Percentiles rank a stretch among this genome's conserved stretches.
Evolutionary conservation across 2,888 invertebrate species (phyloP).

Genomic region (Petrophora chlorosata): DNA sequence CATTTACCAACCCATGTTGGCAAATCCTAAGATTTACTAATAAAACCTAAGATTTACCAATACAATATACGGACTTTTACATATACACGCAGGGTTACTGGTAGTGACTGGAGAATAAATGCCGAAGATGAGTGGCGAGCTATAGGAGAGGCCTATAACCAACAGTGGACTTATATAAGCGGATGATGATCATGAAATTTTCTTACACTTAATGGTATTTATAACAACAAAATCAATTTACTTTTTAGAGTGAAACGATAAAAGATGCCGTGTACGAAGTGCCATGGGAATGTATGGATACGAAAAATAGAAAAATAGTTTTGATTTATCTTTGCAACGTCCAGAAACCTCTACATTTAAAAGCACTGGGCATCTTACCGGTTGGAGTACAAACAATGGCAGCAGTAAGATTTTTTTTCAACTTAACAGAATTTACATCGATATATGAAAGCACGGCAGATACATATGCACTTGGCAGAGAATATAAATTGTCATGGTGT

Average conservation of each 20-base stretch:
- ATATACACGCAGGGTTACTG: too few relatives aligned
- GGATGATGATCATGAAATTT: not conserved
- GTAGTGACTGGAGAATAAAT: too few relatives aligned
- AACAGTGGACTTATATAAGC: not conserved
- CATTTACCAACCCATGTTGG: too few relatives aligned
- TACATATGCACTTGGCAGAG: too few relatives aligned
- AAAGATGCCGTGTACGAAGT: slow-evolving; percentile 45
- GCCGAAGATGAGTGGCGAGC: too few relatives aligned
- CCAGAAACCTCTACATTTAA: slow-evolving; percentile 44
- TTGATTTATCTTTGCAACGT: slow-evolving; percentile 41
- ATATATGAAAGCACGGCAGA: too few relatives aligned
- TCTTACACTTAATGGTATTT: not conserved
- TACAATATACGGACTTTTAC: too few relatives aligned
- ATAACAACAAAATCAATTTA: not conserved
- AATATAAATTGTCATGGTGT: too few relatives aligned
- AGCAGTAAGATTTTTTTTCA: slow-evolving; percentile 32
- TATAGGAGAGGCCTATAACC: too few relatives aligned
- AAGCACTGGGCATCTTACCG: slow-evolving; percentile 41
- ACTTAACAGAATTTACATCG: too few relatives aligned
- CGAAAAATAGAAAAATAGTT: slow-evolving; percentile 37
- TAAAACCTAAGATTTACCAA: too few relatives aligned
- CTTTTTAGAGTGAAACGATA: slow-evolving; percentile 43
- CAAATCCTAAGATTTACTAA: too few relatives aligned
- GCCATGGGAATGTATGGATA: slow-evolving; percentile 53
- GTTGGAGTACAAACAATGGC: slow-evolving; percentile 53